Conservation (phyloP, 2,113 vertebrate genomes). For the Platycercus adscitus region DNA sequence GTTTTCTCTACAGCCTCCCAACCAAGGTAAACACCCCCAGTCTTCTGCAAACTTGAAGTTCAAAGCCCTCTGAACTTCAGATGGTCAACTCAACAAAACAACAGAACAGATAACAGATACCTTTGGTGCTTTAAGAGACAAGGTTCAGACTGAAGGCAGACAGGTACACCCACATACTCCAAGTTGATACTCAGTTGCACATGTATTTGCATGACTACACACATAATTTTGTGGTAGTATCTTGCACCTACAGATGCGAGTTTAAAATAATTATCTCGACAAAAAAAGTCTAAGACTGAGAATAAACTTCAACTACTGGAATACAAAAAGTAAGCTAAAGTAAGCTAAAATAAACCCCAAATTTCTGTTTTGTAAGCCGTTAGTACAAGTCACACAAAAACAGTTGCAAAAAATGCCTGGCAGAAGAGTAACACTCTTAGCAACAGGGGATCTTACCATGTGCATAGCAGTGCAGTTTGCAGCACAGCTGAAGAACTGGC, state of each 20-base stretch:
- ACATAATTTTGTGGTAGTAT: background rate
- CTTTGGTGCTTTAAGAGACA: background rate
- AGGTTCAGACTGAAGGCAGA: background rate
- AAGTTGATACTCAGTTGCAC: background rate
- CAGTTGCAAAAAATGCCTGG: background rate
- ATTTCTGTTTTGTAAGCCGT: background rate
- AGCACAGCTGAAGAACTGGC: background rate
- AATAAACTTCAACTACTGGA: background rate
- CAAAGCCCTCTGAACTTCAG: background rate
- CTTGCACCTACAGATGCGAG: background rate
- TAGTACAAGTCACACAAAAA: background rate
- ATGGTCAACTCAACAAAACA: background rate
- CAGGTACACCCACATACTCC: background rate
- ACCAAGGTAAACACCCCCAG: background rate
- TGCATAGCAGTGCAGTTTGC: background rate
- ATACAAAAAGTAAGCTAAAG: background rate
- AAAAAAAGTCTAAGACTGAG: background rate
- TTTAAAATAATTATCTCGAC: background rate
- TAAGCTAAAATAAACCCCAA: too few species aligned
- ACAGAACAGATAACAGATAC: background rate
- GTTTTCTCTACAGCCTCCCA: background rate
- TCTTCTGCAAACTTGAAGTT: background rate
- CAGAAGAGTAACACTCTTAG: background rate
- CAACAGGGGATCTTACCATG: background rate
- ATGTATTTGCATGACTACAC: fast-evolving